Evolutionary conservation across 2,888 invertebrate genomes (phyloP).

Genomic region (Charanyca ferruginea): DNA sequence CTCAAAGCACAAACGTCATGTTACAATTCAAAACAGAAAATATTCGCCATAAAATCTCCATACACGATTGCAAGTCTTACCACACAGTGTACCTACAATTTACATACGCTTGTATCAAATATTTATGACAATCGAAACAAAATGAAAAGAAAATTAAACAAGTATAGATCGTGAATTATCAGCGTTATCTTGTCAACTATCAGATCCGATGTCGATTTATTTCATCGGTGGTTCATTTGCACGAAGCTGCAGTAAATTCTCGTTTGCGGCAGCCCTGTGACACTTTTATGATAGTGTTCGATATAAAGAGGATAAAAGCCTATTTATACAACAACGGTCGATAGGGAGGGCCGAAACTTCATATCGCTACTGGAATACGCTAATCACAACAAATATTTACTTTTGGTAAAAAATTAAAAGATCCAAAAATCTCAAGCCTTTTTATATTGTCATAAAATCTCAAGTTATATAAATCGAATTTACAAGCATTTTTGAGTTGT

Average conservation of each 20-base stretch:
- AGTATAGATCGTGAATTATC: constrained; percentile 78
- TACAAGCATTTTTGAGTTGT: no score
- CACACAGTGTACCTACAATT: constrained; percentile 54
- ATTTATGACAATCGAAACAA: constrained; percentile 63
- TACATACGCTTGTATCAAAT: constrained; percentile 62
- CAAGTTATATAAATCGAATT: no score
- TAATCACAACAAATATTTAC: no score
- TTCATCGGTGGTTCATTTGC: constrained; percentile 86
- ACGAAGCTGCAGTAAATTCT: constrained; percentile 85
- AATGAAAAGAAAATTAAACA: constrained; percentile 68
- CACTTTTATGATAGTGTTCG: constrained; percentile 88
- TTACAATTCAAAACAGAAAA: constrained; percentile 58
- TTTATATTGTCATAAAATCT: no score
- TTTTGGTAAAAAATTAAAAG: no score
- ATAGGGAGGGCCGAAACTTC: constrained; percentile 63
- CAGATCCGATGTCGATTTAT: constrained; percentile 80
- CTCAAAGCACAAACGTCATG: constrained; percentile 45
- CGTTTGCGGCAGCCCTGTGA: constrained; percentile 86
- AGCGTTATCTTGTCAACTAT: constrained; percentile 83
- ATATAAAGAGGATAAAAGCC: constrained; percentile 80
- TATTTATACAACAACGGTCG: constrained; percentile 73
- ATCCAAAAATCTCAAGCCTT: no score
- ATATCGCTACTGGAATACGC: constrained; percentile 60
- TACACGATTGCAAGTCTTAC: constrained; percentile 56
- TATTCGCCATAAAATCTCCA: constrained; percentile 61